A percentile compares a stretch with the other conserved stretches of the same genome.
These are phyloP conservation scores for Leistus spinibarbis DNA, from an alignment of 2,888 invertebrate genomes.

Conservation along the genomic window DNA sequence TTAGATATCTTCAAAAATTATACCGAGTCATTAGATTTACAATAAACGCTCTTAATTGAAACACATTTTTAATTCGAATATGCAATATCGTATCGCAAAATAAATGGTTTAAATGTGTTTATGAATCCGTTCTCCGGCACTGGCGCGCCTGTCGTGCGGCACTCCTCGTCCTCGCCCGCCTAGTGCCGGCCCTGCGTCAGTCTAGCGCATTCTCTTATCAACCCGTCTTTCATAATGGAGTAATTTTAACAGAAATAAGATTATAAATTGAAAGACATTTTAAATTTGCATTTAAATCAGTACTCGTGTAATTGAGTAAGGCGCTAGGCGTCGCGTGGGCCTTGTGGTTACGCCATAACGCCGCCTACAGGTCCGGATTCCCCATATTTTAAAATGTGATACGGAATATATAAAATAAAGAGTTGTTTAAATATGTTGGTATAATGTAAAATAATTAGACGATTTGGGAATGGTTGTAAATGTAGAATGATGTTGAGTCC, in stretches of 20 bases:
- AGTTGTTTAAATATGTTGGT: too few relatives aligned
- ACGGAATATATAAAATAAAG: too few relatives aligned
- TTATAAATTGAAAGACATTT: conserved; percentile 59
- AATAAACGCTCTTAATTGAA: too few relatives aligned
- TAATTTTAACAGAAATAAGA: conserved; percentile 58
- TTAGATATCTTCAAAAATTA: too few relatives aligned
- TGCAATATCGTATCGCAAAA: too few relatives aligned
- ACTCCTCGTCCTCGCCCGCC: neutral
- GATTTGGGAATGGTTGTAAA: neutral
- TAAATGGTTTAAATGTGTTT: neutral
- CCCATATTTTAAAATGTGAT: too few relatives aligned
- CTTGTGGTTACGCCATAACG: conserved; percentile 29
- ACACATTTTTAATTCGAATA: neutral
- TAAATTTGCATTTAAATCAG: conserved; percentile 58
- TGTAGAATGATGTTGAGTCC: neutral
- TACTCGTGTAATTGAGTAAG: conserved; percentile 53
- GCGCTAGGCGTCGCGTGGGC: conserved; percentile 38
- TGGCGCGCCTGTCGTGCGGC: neutral
- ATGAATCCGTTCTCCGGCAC: neutral
- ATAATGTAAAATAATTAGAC: too few relatives aligned
- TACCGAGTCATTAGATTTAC: too few relatives aligned
- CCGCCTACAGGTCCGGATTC: conserved; percentile 15
- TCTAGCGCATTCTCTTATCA: conserved; percentile 29
- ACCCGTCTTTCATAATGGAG: conserved; percentile 52
- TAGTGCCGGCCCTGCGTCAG: neutral